Evolutionary conservation across 2,888 invertebrate species (phyloP), one percentile per base, ranked within the genome.

Genomic region (Hirudinaria manillensis): DNA sequence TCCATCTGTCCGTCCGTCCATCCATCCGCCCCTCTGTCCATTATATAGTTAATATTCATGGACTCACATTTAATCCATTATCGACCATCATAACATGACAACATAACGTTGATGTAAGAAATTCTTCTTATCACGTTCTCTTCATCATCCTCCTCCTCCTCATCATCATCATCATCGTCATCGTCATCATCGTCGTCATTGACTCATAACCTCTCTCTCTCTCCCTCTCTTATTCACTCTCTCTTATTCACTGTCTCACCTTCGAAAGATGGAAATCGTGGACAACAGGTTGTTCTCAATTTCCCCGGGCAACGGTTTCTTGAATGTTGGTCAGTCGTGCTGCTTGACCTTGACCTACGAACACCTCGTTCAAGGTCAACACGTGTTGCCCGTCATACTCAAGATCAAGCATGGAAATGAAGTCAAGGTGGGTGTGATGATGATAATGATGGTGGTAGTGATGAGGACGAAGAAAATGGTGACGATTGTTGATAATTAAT

Each of bases 221-320:
- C 7, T 61, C 61, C 21, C 1, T 10, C 61, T 36, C 24, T 7
- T 68, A 68, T 34, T 34, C 34, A 24, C 21, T 34, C 36, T 6
- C 0, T 34, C 16, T 34, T 21, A 21, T 19, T 13, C 53, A 29
- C 53, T 10, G 29, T 51, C 53, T n/a, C 38, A 36, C 27, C 7
- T 21, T 21, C 32, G 29, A 24, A 80, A 84, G 84, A 83, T 85
- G 84, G 84, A 84, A 77, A 83, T 85, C 3, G 82, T 83, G 82
- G 84, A 85, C 77, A 84, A 85, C 78, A 82, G 83, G 68, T 79
- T 85, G 77, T 85, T 85, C 77, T 78, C 78, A 2, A 81, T 85
- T 27, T 81, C 82, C 36, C 85, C 85, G 0, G 82, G 81, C 77
- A 81, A 81, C 75, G 84, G 84, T 0, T 78, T 77, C 16, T 77